These are phyloP conservation scores for Pyrrhosoma nymphula DNA, from an alignment of 2,888 invertebrate genomes.

Conservation along the genomic window DNA sequence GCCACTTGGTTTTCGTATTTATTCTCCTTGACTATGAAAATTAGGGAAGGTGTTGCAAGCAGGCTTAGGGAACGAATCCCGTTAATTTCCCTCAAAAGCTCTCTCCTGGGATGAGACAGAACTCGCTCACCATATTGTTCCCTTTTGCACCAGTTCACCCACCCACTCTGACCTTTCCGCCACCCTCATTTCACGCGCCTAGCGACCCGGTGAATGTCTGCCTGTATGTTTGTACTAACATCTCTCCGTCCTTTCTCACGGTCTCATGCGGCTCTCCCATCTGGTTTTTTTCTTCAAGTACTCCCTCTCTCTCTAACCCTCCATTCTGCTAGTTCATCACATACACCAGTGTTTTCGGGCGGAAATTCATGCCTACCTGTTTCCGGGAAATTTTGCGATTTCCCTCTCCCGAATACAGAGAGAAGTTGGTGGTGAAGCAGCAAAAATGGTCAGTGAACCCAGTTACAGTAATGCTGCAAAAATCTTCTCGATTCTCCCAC, in stretches of 20 bases:
- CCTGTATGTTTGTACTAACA: background rate
- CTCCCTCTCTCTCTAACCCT: background rate
- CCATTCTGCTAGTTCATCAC: too few relatives aligned
- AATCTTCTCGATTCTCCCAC: too few relatives aligned
- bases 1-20: background rate
- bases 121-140: background rate
- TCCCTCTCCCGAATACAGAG: too few relatives aligned
- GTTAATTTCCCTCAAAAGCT: conserved; percentile 22
- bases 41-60: background rate
- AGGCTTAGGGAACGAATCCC: background rate
- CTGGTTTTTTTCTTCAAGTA: background rate
- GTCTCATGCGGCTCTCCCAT: background rate
- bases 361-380: too few relatives aligned
- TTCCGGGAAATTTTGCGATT: too few relatives aligned
- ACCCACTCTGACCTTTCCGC: background rate
- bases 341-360: too few relatives aligned
- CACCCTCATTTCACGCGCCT: background rate
- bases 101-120: background rate
- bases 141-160: background rate
- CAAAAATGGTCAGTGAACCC: too few relatives aligned
- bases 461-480: too few relatives aligned
- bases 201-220: background rate
- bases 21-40: background rate
- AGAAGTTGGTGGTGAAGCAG: too few relatives aligned
- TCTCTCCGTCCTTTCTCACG: background rate